Evolutionary conservation across 1,140 invertebrate genomes (phyloP).

Genomic region (Hylyphantes graminicola): DNA sequence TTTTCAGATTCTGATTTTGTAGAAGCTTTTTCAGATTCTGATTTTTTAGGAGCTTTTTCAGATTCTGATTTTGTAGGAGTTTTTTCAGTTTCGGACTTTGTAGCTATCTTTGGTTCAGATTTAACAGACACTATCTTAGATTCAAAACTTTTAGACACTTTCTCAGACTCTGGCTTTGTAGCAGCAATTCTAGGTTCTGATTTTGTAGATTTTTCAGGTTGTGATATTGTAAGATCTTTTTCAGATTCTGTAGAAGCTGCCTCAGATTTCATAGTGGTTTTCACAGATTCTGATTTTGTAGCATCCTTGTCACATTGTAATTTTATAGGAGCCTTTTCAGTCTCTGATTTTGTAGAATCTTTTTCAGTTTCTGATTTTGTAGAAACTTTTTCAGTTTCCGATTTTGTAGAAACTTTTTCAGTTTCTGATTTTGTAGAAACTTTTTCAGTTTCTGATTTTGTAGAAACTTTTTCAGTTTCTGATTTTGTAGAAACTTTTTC

Average conservation of each 20-base stretch:
- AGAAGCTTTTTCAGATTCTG: neutral
- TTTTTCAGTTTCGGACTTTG: neutral
- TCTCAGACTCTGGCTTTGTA: neutral
- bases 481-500: too few species aligned
- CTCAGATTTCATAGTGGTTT: neutral
- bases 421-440: too few species aligned
- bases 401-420: too few species aligned
- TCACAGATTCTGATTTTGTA: neutral
- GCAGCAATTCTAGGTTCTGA: neutral
- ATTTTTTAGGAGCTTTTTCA: neutral
- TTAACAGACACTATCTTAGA: neutral
- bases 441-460: too few species aligned
- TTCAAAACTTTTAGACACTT: neutral
- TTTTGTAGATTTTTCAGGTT: neutral
- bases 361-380: too few species aligned
- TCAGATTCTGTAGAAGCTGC: neutral
- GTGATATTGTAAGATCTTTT: neutral
- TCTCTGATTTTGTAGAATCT: neutral
- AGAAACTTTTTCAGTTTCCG: too few species aligned
- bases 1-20: neutral
- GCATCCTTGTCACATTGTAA: neutral
- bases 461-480: too few species aligned
- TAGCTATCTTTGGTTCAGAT: neutral
- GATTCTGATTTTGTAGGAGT: neutral
- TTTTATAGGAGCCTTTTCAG: neutral